These are phyloP conservation scores for Ichneumoninae sp. DNA, from an alignment of 2,888 invertebrate species.

Conservation along the genomic window DNA sequence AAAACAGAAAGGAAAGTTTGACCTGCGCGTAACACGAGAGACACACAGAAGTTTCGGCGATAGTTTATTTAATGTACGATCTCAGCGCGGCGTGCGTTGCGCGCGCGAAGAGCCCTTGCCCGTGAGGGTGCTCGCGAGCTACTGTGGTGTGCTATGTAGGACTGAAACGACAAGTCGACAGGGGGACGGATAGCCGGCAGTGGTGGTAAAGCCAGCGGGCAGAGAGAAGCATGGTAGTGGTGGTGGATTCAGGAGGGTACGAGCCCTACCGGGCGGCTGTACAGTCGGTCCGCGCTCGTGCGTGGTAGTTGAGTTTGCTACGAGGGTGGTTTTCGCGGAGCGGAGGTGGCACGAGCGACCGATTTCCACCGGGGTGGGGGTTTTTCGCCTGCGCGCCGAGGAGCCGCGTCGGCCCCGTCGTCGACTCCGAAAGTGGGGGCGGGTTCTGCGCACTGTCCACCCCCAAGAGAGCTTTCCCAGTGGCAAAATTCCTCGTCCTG, in stretches of 20 bases:
- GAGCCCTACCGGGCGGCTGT: background rate
- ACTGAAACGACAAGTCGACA: slow-evolving; percentile 74
- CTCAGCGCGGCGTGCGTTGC: slow-evolving; percentile 39
- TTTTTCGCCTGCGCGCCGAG: slow-evolving; percentile 64
- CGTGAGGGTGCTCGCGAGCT: slow-evolving; percentile 83
- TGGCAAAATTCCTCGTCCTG: slow-evolving; percentile 71
- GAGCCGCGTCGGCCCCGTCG: slow-evolving; percentile 61
- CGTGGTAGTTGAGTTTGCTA: slow-evolving; percentile 48
- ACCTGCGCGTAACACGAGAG: slow-evolving; percentile 52
- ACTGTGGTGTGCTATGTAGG: slow-evolving; percentile 83
- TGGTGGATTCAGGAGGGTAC: slow-evolving; percentile 65
- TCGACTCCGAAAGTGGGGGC: slow-evolving; percentile 82
- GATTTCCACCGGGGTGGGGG: slow-evolving; percentile 59
- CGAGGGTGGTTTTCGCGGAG: slow-evolving; percentile 79
- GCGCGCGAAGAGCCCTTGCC: slow-evolving; percentile 79
- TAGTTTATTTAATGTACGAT: slow-evolving; percentile 18
- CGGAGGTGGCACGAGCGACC: slow-evolving; percentile 68
- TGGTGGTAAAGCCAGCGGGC: slow-evolving; percentile 69
- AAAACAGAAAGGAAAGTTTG: slow-evolving; percentile 36
- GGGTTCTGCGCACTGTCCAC: slow-evolving; percentile 84
- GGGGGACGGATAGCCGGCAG: slow-evolving; percentile 75
- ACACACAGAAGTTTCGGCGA: slow-evolving; percentile 25
- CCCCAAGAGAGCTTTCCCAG: slow-evolving; percentile 72
- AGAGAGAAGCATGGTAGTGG: slow-evolving; percentile 35
- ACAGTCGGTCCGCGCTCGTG: slow-evolving; percentile 18